These are phyloP conservation scores for Drosophila hamatofila DNA, from an alignment of 2,888 invertebrate species.

Conservation along the genomic window DNA sequence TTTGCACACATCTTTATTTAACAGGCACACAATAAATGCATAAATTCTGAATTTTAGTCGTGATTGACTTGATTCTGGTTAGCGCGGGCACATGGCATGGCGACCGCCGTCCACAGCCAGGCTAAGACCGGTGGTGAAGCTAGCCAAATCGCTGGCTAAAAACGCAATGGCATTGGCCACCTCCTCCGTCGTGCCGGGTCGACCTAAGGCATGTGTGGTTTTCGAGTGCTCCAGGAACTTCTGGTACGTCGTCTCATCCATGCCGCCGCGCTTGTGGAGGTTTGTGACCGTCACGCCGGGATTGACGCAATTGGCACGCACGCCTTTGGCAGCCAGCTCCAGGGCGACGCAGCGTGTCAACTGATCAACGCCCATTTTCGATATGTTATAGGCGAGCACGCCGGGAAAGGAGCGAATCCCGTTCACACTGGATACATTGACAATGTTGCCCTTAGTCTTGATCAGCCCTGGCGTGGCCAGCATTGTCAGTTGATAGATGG, in stretches of 20 bases:
- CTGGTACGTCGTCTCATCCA: slow-evolving; percentile 92
- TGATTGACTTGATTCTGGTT: slow-evolving; percentile 72
- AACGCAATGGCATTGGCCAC: slow-evolving; percentile 96
- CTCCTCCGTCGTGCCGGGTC: slow-evolving; percentile 93
- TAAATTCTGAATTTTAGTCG: not conserved
- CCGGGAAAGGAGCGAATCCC: slow-evolving; percentile 96
- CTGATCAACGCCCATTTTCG: slow-evolving; percentile 97
- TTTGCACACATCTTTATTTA: not conserved
- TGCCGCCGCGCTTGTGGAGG: slow-evolving; percentile 94
- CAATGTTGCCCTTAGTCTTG: slow-evolving; percentile 94
- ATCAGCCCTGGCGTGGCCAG: slow-evolving; percentile 94
- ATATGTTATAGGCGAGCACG: slow-evolving; percentile 95
- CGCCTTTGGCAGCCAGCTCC: slow-evolving; percentile 92
- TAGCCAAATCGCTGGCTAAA: slow-evolving; percentile 94
- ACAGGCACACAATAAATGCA: slow-evolving; percentile 50
- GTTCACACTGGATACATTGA: slow-evolving; percentile 97
- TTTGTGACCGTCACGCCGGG: slow-evolving; percentile 96
- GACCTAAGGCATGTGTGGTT: slow-evolving; percentile 95
- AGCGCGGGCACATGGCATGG: slow-evolving; percentile 97
- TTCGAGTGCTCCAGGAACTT: slow-evolving; percentile 94
- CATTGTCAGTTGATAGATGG: slow-evolving; percentile 93
- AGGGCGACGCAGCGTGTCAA: slow-evolving; percentile 96
- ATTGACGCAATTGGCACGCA: slow-evolving; percentile 96
- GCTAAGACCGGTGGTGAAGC: slow-evolving; percentile 95
- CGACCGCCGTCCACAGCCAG: slow-evolving; percentile 97